Base-by-base conservation (phyloP, 1,140 invertebrate genomes). In the Solenopsis fugax region DNA sequence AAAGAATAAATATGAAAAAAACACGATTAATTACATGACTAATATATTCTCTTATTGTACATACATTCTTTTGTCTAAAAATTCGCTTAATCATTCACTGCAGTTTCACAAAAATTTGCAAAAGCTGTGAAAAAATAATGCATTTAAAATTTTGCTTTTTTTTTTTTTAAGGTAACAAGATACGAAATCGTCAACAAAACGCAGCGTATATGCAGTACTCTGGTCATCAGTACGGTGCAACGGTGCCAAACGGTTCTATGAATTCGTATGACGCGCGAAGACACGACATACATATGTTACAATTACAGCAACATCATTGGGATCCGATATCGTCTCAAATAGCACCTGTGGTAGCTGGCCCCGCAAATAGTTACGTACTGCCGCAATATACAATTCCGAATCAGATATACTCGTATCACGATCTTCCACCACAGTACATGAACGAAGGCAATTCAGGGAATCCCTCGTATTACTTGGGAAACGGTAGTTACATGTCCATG, bases 131-230 rank as follows among this genome's bases (percentile, higher is more conserved):
- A 6, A 80, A 41, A 45, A 34, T 10, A 13, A 34, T 29, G 29
- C 2, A 29, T n/a, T 24, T 77, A 29, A 18, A 64, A 29, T n/a
- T n/a, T n/a, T n/a, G n/a, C 13, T 1, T n/a, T 12, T 0, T 54
- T 54, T 37, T 2, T 16, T 1, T 54, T 67, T 21, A 13, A 81
- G 64, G 13, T 0, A 81, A 71, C 4, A 81, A 37, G 13, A 24
- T 21, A 10, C 77, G 77, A n/a, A 69, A 37, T 9, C 77, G 77
- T 0, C 64, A 69, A 10, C 64, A 81, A 3, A 81, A 71, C 9
- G 2, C 62, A 10, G 16, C 34, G 16, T 69, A 54, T 9, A 18
- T 52, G 41, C 76, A 80, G 9, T 50, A 54, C 0, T 9, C 48
- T 2, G 5, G 10, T 71, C 45, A 54, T 3, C 24, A 65, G 4